Evolutionary conservation across 2,113 vertebrate genomes (phyloP), one percentile per base, ranked within the genome.

Genomic region (Rhadina sibilatrix): DNA sequence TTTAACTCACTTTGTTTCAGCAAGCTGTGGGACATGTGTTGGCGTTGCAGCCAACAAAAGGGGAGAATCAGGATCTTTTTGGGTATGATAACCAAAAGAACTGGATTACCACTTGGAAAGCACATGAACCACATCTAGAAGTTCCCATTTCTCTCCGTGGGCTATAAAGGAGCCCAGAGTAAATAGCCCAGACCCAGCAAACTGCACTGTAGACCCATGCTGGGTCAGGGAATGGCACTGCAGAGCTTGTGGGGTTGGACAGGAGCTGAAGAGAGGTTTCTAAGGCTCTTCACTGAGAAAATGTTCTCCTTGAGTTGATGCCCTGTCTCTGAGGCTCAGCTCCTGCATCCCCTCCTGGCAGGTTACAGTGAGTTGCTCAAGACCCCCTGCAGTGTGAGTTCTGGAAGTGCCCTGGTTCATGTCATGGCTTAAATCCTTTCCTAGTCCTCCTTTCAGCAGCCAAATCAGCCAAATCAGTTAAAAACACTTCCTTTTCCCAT

Each of bases 301-400:
- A 12, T 69, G 49, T 40, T 64, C 31, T 60, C 31, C n/a, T 61
- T 38, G 49, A 83, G 74, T 10, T 1, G 1, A 21, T 68, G 60
- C 13, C 7, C 0, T 66, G 12, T 33, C 33, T 57, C 4, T 25
- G 49, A 61, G 57, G 74, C 25, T 50, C 63, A 61, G 31, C 14
- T 80, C 25, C 12, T 37, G 4, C 1, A 3, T 76, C 65, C 49
- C n/a, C 53, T 76, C 70, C 59, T 33, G 20, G 37, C n/a, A 76
- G 76, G 40, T 7, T 68, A 21, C 40, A 72, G 5, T 35, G 37
- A 44, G 16, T 47, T 0, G 0, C 35, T 82, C 6, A 0, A 3
- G 15, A 75, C 38, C 17, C 11, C n/a, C 22, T 90, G 57, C 4
- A 3, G 0, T 14, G 22, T 0, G 5, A 75, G 11, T 68, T 87